Evolutionary conservation across 2,113 vertebrate species (phyloP), one percentile per base, ranked within the genome.

Genomic region (Gambusia holbrooki): DNA sequence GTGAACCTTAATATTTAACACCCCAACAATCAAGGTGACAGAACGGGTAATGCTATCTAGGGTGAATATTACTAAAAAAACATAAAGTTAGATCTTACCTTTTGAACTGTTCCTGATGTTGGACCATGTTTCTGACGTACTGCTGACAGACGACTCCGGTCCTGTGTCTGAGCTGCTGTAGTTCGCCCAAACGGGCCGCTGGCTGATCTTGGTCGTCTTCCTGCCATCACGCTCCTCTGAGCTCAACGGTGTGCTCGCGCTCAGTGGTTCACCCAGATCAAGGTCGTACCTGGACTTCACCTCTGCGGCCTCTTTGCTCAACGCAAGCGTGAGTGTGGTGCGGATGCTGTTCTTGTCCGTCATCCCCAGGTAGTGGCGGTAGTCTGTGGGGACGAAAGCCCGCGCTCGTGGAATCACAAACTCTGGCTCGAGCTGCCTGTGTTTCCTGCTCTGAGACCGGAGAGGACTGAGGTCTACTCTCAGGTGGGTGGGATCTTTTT

Each of bases 351-450:
- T 79, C 40, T 88, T 80, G 82, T 84, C 81, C 9, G 88, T 84
- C 88, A 89, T 92, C 66, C 67, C 85, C 0, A 94, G 81, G 73
- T 95, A 94, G 72, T 94, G 91, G 1, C 90, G 89, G 72, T 92
- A 93, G 79, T 95, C 93, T 68, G 3, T 79, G 14, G 94, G 93
- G 74, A 95, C 87, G 62, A 87, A 92, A 0, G 92, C 90, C 19
- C 91, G 87, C 3, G 93, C 93, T 3, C 89, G 93, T n/a, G 84
- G 89, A 33, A 86, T 74, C 67, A 62, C 48, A 3, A 69, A 61
- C 51, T 89, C 90, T 0, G 76, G 48, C 1, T 92, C 90, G 48
- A 69, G 84, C 58, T 83, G 84, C 68, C 85, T 87, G 66, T 60
- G 87, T 73, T 79, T 87, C 27, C 89, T 88, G 87, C 80, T 90